Conservation (phyloP, 35 echinoderm and acorn worm species). For the Patiria miniata region DNA sequence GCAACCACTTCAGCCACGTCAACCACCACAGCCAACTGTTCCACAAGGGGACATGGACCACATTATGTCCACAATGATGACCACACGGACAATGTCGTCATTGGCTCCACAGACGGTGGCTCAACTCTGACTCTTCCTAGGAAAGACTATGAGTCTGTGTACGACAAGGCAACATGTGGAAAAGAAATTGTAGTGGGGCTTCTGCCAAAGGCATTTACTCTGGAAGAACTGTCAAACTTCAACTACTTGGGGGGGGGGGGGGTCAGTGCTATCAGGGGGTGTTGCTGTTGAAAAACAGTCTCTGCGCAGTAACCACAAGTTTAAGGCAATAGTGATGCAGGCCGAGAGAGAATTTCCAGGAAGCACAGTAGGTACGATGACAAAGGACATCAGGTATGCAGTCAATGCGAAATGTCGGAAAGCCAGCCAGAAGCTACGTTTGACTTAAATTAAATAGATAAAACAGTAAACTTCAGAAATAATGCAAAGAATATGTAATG, state of each 20-base stretch:
- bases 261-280: neutral
- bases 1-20: neutral
- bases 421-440: neutral
- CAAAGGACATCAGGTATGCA: neutral
- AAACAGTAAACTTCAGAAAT: too few species aligned
- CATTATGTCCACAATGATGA: neutral
- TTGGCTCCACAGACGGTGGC: neutral
- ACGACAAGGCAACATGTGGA: neutral
- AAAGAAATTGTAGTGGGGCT: neutral
- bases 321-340: neutral
- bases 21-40: neutral
- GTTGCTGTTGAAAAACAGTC: neutral
- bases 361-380: neutral
- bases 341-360: neutral
- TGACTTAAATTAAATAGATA: too few species aligned
- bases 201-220: neutral
- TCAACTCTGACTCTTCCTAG: neutral
- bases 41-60: neutral
- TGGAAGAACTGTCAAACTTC: neutral
- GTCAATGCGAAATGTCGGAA: neutral
- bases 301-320: neutral
- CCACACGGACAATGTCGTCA: neutral
- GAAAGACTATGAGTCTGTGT: neutral
- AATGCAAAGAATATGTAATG: too few species aligned
- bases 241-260: slow-evolving; percentile 8